Percentiles rank a stretch among this genome's conserved stretches.
These are phyloP conservation scores for Corydoras maculifer DNA, from an alignment of 2,113 vertebrate genomes.

Conservation along the genomic window DNA sequence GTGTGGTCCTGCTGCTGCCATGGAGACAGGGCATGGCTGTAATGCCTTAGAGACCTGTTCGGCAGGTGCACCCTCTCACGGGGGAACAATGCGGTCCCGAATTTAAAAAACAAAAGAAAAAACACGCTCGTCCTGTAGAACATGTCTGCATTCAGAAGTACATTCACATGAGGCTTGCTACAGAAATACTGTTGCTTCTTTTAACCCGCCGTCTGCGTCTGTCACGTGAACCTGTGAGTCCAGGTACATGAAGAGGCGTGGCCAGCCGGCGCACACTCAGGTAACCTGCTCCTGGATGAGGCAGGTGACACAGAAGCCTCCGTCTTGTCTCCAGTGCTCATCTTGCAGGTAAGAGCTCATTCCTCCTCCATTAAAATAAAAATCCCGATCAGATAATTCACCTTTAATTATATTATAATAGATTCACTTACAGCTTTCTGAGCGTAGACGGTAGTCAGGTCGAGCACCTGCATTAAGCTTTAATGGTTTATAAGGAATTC, in stretches of 20 bases:
- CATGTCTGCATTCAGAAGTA: neutral
- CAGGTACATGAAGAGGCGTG: slow-evolving; percentile 29
- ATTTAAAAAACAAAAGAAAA: neutral
- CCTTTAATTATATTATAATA: too few species aligned
- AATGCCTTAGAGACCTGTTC: slow-evolving; percentile 29
- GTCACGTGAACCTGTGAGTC: neutral
- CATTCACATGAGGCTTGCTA: neutral
- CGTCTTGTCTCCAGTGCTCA: slow-evolving; percentile 9
- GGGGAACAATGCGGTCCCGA: neutral
- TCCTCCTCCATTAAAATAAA: neutral
- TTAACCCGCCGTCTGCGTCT: neutral
- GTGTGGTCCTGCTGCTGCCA: slow-evolving; percentile 20
- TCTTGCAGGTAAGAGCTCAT: slow-evolving; percentile 4
- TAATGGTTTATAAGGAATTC: too few species aligned
- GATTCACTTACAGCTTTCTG: too few species aligned
- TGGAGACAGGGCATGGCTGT: slow-evolving; percentile 30
- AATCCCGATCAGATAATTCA: neutral
- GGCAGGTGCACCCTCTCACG: slow-evolving; percentile 18
- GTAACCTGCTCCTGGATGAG: slow-evolving; percentile 36
- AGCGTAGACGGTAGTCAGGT: too few species aligned
- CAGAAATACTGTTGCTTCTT: neutral
- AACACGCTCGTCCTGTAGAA: slow-evolving; percentile 5
- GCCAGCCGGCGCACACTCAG: slow-evolving; percentile 36
- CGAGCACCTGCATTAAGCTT: too few species aligned
- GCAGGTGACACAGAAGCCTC: slow-evolving; percentile 12